These are phyloP conservation scores for Pholis gunnellus DNA, from an alignment of 2,113 vertebrate genomes.

Conservation along the genomic window DNA sequence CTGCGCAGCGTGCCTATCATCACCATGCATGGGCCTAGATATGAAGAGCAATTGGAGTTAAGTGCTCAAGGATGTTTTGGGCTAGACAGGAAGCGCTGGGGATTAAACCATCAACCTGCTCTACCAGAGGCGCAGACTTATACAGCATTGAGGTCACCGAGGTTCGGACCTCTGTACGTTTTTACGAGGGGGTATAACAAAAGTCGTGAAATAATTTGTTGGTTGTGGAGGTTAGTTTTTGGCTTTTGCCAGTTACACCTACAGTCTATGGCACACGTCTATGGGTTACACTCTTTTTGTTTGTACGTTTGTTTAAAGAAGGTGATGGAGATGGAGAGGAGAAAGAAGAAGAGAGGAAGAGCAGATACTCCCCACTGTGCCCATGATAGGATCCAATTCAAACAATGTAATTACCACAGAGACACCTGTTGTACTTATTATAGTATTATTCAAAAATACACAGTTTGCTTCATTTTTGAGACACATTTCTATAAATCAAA, in stretches of 20 bases:
- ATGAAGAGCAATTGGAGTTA: background rate
- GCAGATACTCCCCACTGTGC: background rate
- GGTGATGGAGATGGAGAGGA: background rate
- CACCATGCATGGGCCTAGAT: background rate
- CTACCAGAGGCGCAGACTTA: background rate
- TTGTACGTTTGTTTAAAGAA: no score
- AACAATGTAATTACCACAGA: background rate
- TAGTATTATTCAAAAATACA: background rate
- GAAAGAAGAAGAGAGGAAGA: background rate
- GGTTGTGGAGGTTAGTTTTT: no score
- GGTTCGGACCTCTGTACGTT: background rate
- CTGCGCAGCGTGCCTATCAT: constrained; percentile 10
- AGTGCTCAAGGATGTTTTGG: constrained; percentile 16
- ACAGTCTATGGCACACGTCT: no score
- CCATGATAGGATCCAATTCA: background rate
- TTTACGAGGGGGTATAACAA: background rate
- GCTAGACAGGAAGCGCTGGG: background rate
- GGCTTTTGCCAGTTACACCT: no score
- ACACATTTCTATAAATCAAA: background rate
- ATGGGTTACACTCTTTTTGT: background rate
- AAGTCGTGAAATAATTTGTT: background rate
- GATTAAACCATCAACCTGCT: background rate
- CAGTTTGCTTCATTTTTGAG: background rate
- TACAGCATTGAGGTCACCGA: background rate
- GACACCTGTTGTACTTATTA: background rate